A percentile compares a stretch with the other conserved stretches of the same genome.
These are phyloP conservation scores for Elysia crispata DNA, from an alignment of 2,888 invertebrate species.

Conservation along the genomic window DNA sequence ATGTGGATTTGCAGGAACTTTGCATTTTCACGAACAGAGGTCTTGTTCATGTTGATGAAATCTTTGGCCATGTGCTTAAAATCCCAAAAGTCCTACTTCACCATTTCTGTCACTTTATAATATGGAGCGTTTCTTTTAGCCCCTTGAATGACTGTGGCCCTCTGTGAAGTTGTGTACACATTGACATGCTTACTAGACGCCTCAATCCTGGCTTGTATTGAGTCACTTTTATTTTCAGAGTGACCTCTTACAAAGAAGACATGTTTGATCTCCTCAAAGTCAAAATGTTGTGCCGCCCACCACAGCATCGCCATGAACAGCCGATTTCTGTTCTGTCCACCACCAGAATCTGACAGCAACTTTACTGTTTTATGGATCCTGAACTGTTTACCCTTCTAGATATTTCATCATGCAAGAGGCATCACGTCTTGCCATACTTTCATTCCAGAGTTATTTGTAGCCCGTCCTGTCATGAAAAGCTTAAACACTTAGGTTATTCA, in stretches of 20 bases:
- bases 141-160: slow-evolving; percentile 4
- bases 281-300: neutral
- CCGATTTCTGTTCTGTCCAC: neutral
- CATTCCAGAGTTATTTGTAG: neutral
- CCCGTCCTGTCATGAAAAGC: slow-evolving; percentile 1
- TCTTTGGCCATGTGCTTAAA: too few relatives aligned
- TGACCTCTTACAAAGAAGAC: slow-evolving; percentile 9
- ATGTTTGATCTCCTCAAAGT: neutral
- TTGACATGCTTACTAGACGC: too few relatives aligned
- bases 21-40: neutral
- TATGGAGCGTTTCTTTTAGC: too few relatives aligned
- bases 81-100: slow-evolving; percentile 1
- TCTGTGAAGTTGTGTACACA: too few relatives aligned
- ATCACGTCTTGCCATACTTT: neutral
- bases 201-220: too few relatives aligned
- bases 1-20: slow-evolving; percentile 9
- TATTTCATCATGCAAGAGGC: neutral
- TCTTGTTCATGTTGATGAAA: too few relatives aligned
- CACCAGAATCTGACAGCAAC: slow-evolving; percentile 1
- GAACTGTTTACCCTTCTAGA: neutral
- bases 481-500: neutral
- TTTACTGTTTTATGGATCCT: neutral
- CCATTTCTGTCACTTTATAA: too few relatives aligned
- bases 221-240: too few relatives aligned
- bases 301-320: slow-evolving; percentile 1